Conservation (phyloP, 2,113 vertebrate species). For the Canis aureus region DNA sequence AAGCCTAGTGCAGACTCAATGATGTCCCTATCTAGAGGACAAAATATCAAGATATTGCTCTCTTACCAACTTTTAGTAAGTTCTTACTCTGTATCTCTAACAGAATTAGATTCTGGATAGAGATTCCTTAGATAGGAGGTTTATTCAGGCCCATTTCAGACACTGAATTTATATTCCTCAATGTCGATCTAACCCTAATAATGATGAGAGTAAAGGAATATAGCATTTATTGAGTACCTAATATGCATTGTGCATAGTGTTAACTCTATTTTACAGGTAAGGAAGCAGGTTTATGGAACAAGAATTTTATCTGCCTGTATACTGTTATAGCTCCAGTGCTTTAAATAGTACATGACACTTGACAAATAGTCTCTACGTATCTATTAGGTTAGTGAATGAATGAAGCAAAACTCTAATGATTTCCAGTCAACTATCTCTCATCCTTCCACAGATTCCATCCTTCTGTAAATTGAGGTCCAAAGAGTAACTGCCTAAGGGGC, state of each 20-base stretch:
- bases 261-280: background rate
- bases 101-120: background rate
- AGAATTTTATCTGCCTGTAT: background rate
- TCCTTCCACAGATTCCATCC: background rate
- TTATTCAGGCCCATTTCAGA: background rate
- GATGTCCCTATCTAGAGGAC: background rate
- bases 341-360: background rate
- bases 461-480: background rate
- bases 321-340: background rate
- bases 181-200: background rate
- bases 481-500: background rate
- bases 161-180: background rate
- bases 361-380: background rate
- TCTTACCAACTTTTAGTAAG: background rate
- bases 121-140: background rate
- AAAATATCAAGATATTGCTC: background rate
- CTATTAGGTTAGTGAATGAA: background rate
- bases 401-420: background rate
- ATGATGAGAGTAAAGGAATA: background rate
- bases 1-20: background rate
- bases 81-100: background rate
- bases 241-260: background rate
- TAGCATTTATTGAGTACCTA: background rate
- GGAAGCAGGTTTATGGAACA: background rate
- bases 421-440: background rate